Evolutionary conservation across 2,888 invertebrate genomes (phyloP), one percentile per base, ranked within the genome.

Genomic region (Eudasyphora cyanicolor): DNA sequence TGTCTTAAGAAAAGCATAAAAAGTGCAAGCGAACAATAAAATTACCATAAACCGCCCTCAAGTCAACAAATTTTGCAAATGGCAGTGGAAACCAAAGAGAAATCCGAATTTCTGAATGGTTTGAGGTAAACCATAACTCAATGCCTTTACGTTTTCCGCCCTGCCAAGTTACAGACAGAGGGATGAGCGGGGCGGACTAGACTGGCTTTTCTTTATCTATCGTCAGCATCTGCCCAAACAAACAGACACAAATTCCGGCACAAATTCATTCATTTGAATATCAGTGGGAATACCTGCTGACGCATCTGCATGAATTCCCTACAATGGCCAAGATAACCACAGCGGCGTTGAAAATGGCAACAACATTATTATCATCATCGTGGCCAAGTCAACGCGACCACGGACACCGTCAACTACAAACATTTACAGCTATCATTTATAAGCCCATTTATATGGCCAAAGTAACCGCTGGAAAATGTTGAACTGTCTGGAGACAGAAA

Each of bases 1-100:
- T 19, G 3, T 10, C n/a, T 5, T n/a, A 14, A 60, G 32, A 7
- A 29, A 14, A 1, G 10, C 24, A 60, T 19, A 32, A 60, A 14
- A 60, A 60, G 29, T 29, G 60, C 49, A 49, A 49, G 17, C 17
- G 19, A 49, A 49, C 60, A 45, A 60, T 6, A n/a, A 60, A 60
- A 60, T 60, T 60, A 60, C 32, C 60, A 60, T 60, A 60, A 60
- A 32, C 60, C 60, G 2, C 60, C 54, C 10, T 4, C 32, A 8
- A 8, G 54, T 21, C 10, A 54, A 54, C 54, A 21, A 54, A 21
- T n/a, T 5, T 60, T 27, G 19, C 27, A 57, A 60, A 19, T 49
- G 49, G 60, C 60, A 32, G 14, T 21, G 19, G 2, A 57, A 57
- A 57, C 12, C 60, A 29, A 27, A 21, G 7, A 29, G n/a, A 29